Evolutionary conservation across 2,888 invertebrate species (phyloP).

Genomic region (Cylloceria caligata): DNA sequence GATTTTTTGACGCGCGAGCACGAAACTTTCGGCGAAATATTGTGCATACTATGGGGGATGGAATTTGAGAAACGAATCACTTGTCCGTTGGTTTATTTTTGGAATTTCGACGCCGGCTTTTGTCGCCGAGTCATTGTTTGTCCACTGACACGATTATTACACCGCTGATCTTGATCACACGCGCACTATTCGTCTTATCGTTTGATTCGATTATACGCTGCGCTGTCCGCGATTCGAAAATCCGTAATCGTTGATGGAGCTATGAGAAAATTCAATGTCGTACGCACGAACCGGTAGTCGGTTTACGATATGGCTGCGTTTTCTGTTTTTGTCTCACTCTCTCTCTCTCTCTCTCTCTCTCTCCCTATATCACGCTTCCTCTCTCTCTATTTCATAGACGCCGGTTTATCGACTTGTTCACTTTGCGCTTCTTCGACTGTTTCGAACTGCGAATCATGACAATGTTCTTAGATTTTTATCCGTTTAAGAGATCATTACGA

Average conservation of each 20-base stretch:
- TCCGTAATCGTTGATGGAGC: background rate
- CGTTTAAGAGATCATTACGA: background rate
- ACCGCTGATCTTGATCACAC: conserved; percentile 7
- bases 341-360: too few relatives aligned
- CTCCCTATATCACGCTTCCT: too few relatives aligned
- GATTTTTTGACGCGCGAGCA: conserved; percentile 12
- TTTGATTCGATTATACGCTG: background rate
- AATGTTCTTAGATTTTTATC: background rate
- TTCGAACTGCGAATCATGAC: background rate
- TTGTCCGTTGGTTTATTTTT: background rate
- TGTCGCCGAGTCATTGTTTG: conserved; percentile 24
- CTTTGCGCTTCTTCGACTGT: background rate
- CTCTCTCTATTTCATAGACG: background rate
- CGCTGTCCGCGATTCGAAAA: background rate
- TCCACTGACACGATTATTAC: background rate
- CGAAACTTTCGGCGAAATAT: background rate
- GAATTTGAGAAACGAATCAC: background rate
- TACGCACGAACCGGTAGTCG: background rate
- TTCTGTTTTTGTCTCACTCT: background rate
- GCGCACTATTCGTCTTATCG: background rate
- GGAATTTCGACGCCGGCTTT: conserved; percentile 46
- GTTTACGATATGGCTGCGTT: background rate
- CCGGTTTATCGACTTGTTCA: background rate
- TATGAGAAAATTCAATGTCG: background rate
- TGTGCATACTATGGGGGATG: background rate